A percentile compares a stretch with the other conserved stretches of the same genome.
Evolutionary conservation across 2,797 vertebrate genomes (phyloP).

Genomic region (Margarornis squamiger): DNA sequence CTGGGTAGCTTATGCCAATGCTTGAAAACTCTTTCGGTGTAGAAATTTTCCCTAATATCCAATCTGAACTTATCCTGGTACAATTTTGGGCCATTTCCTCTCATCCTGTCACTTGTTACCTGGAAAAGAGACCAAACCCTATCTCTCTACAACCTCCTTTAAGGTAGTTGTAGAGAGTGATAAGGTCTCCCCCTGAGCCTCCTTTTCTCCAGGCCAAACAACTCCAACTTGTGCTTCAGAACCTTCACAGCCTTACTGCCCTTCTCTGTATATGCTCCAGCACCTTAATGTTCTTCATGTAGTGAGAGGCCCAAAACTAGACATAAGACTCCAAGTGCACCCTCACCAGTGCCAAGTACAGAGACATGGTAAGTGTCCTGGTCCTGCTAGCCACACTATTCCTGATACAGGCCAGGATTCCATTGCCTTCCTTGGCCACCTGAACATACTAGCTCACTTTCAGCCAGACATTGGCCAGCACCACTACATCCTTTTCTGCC

Average conservation of each 20-base stretch:
- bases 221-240: background rate
- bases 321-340: background rate
- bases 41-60: background rate
- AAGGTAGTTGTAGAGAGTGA: background rate
- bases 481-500: background rate
- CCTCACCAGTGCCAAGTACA: background rate
- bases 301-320: background rate
- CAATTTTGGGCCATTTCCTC: background rate
- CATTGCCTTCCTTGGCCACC: background rate
- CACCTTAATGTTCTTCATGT: too few relatives aligned
- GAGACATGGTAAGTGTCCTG: background rate
- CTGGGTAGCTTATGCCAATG: background rate
- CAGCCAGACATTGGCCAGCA: background rate
- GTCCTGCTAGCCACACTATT: background rate
- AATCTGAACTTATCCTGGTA: background rate
- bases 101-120: background rate
- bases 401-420: background rate
- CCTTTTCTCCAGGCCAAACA: background rate
- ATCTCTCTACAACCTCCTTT: background rate
- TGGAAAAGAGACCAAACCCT: background rate
- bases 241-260: background rate
- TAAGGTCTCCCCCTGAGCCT: background rate
- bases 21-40: background rate
- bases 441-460: background rate
- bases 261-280: background rate